These are phyloP conservation scores for Sebastes kiyomatsui DNA, from an alignment of 2,797 vertebrate genomes.

Conservation along the genomic window DNA sequence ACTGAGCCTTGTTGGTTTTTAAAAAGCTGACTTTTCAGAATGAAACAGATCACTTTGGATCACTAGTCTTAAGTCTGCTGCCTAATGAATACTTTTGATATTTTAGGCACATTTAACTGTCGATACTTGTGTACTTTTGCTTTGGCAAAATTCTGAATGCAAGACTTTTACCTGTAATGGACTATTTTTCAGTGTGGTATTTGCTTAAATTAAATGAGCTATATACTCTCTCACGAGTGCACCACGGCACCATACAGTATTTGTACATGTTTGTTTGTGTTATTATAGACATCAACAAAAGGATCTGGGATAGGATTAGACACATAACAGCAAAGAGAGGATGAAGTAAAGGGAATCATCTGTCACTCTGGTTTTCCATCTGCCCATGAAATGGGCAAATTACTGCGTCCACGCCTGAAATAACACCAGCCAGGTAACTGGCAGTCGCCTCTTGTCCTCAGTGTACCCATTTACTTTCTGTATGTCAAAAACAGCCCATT, in stretches of 20 bases:
- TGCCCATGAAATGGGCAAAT: constrained; percentile 55
- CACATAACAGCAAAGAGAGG: constrained; percentile 36
- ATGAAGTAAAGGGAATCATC: constrained; percentile 61
- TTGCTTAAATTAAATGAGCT: constrained; percentile 1
- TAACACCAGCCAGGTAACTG: constrained; percentile 31
- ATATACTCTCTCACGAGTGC: neutral
- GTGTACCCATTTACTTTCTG: constrained; percentile 11
- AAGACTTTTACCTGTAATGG: neutral
- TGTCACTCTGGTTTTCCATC: constrained; percentile 65
- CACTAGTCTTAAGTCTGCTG: neutral
- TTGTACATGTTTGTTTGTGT: constrained; percentile 50
- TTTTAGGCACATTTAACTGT: neutral
- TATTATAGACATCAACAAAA: constrained; percentile 42
- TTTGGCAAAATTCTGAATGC: neutral
- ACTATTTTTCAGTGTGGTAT: neutral
- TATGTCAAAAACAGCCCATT: constrained; percentile 19
- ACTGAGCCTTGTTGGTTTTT: no score
- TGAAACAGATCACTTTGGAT: no score
- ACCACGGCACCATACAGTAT: neutral
- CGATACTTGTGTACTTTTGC: neutral
- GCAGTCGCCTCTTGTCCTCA: constrained; percentile 17
- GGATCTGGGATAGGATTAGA: constrained; percentile 49
- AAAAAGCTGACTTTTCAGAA: no score
- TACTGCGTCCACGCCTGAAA: constrained; percentile 43
- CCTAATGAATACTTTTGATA: neutral